phyloP scores from a whole-genome alignment of 2,888 invertebrate species.

The Leucozona laternaria region DNA sequence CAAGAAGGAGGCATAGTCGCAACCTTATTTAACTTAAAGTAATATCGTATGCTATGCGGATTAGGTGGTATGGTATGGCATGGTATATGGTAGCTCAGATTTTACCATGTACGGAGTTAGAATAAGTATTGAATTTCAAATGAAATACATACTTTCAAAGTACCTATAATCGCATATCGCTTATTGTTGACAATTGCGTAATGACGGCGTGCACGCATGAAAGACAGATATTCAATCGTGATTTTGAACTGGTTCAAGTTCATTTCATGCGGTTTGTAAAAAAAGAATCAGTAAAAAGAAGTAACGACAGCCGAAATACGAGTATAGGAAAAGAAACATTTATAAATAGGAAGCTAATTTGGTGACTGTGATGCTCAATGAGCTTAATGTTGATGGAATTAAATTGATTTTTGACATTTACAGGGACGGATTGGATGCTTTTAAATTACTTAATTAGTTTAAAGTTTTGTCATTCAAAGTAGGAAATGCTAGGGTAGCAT shows the following conservation, averaged over 20 bases:
- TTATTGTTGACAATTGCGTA: conserved; percentile 66
- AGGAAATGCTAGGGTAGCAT: too few species aligned
- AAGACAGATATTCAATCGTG: conserved; percentile 25
- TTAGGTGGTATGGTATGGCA: too few species aligned
- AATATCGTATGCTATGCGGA: conserved; percentile 20
- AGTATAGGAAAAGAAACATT: conserved; percentile 15
- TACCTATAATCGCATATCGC: neutral
- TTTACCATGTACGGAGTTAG: neutral
- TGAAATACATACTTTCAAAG: neutral
- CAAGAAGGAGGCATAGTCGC: conserved; percentile 17
- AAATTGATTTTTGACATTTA: neutral
- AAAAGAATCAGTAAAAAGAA: conserved; percentile 16
- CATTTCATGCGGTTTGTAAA: conserved; percentile 21
- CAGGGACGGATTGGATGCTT: conserved; percentile 3
- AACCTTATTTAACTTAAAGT: conserved; percentile 25
- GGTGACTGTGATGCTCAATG: conserved; percentile 11
- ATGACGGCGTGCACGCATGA: conserved; percentile 28
- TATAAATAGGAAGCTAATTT: conserved; percentile 31
- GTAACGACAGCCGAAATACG: neutral
- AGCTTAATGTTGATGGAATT: neutral
- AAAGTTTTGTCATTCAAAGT: too few species aligned
- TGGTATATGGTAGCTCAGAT: conserved; percentile 6
- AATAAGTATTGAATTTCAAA: conserved; percentile 52
- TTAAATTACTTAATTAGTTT: neutral
- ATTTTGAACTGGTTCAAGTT: conserved; percentile 63